Evolutionary conservation across 1,140 invertebrate species (phyloP), one percentile per base, ranked within the genome.

Genomic region (Ptiloglossa arizonensis): DNA sequence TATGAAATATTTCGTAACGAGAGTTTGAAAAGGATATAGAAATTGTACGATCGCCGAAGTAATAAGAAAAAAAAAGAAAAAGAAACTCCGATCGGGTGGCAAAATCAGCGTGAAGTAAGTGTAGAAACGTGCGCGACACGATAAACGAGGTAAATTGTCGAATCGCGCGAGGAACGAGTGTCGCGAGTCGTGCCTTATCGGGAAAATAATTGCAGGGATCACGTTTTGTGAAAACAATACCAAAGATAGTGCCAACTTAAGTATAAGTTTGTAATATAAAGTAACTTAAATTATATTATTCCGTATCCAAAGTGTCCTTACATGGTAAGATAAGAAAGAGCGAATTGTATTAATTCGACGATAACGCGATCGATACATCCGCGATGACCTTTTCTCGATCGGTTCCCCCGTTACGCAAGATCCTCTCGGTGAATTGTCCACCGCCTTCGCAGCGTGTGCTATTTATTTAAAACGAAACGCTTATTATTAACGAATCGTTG

Each of bases 231-330:
- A 70, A 73, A 69, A 32, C 50, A 71, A 44, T 83, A 76, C 67
- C 80, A 85, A 85, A 72, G 66, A 74, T 70, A 35, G 19, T 59
- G 56, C 32, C 50, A 32, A 70, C 35, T n/a, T 67, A 41, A 8
- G 19, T 32, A 35, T 75, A 57, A 57, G 5, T 17, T n/a, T 27
- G 19, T 48, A 72, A 22, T 8, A 24, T 67, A 67, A 9, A 32
- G 22, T 67, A 19, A 44, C 6, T 4, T 35, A 48, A 57, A 35
- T 75, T 57, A 56, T 67, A 38, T n/a, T 64, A n/a, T n/a, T n/a
- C n/a, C 50, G 46, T 50, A 50, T n/a, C 46, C n/a, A 41, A 63
- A 0, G 22, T 24, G 41, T 22, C n/a, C 63, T 32, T 15, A 72
- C 67, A 48, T 41, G n/a, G 48, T 59, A 54, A 48, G 15, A 5